Conservation (phyloP, 2,888 invertebrate species). For the Conomelus anceps region DNA sequence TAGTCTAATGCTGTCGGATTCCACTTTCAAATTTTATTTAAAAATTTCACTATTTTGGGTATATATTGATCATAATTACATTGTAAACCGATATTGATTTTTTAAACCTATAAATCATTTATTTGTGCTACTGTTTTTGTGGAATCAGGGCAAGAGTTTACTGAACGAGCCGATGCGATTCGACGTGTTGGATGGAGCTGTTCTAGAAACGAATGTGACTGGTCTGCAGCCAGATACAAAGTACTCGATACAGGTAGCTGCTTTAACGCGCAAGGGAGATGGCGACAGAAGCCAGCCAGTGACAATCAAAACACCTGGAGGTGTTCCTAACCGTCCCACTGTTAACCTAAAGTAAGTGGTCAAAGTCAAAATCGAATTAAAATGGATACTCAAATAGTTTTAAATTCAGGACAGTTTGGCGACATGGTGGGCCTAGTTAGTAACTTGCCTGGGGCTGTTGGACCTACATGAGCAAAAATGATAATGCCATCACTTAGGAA, state of each 20-base stretch:
- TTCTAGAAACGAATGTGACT: constrained; percentile 73
- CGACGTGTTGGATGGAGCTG: constrained; percentile 73
- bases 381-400: too few species aligned
- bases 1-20: too few species aligned
- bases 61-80: too few species aligned
- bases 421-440: too few species aligned
- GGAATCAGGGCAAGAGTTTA: constrained; percentile 60
- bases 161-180: constrained; percentile 82
- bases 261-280: constrained; percentile 93
- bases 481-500: too few species aligned
- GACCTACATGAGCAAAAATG: too few species aligned
- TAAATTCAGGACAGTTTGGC: too few species aligned
- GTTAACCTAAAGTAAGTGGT: constrained; percentile 66
- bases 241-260: constrained; percentile 91
- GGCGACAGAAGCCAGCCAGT: constrained; percentile 85
- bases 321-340: constrained; percentile 79
- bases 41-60: too few species aligned
- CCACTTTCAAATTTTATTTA: too few species aligned
- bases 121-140: background rate
- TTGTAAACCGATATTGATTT: background rate
- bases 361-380: background rate
- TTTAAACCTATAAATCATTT: background rate
- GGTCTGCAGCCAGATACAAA: constrained; percentile 91
- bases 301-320: constrained; percentile 84
- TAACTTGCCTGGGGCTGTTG: too few species aligned